Evolutionary conservation across 2,888 invertebrate genomes (phyloP).

Genomic region (Apamea anceps): DNA sequence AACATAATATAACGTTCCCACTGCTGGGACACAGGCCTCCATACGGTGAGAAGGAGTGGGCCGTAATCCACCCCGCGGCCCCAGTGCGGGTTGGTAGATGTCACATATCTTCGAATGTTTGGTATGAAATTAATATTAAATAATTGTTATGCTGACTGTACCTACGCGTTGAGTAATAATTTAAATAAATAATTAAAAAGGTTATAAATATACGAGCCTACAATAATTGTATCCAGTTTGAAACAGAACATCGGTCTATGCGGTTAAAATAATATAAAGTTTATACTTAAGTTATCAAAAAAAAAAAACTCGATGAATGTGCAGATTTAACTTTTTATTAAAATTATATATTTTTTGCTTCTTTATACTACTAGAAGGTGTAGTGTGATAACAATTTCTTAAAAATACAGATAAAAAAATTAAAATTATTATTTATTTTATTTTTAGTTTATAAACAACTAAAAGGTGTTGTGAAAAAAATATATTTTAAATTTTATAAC

Average conservation of each 20-base stretch:
- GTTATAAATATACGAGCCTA: neutral
- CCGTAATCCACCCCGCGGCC: no score
- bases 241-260: no score
- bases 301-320: neutral
- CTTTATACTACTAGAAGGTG: neutral
- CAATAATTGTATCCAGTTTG: neutral
- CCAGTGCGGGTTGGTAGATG: no score
- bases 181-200: neutral
- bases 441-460: neutral
- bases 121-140: neutral
- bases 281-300: neutral
- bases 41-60: no score
- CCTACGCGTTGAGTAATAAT: fast-evolving
- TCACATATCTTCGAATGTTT: no score
- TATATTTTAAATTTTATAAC: neutral
- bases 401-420: neutral
- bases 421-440: no score
- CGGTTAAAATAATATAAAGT: neutral
- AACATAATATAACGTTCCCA: neutral
- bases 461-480: neutral
- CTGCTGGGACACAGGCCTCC: no score
- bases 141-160: neutral
- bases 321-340: neutral
- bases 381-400: neutral
- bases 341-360: neutral